Conservation (phyloP, 2,113 vertebrate species). For the Gasterosteus nipponicus region DNA sequence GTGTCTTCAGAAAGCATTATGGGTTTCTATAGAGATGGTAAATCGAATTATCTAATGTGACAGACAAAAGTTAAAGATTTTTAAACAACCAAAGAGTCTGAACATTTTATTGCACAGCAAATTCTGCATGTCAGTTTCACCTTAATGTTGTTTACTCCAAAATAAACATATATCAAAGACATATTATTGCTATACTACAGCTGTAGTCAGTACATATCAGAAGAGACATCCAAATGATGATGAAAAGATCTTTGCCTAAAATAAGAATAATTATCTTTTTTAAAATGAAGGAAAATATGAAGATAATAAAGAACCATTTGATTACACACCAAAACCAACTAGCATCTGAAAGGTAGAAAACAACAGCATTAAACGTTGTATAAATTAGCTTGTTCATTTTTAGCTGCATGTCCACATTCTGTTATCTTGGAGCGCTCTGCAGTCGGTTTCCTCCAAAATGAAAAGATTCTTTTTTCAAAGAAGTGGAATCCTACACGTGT, state of each 20-base stretch:
- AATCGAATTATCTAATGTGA: constrained; percentile 19
- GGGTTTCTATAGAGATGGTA: constrained; percentile 1
- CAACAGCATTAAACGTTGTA: background rate
- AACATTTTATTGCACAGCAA: background rate
- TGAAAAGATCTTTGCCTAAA: background rate
- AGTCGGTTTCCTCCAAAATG: constrained; percentile 14
- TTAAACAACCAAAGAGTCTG: constrained; percentile 11
- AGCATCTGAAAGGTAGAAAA: background rate
- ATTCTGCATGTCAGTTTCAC: constrained; percentile 2
- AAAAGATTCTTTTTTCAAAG: constrained; percentile 41
- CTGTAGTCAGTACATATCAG: background rate
- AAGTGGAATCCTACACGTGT: constrained; percentile 58
- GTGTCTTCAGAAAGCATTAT: constrained; percentile 25
- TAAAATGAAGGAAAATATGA: background rate
- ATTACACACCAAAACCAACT: background rate
- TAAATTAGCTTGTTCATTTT: background rate
- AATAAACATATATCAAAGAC: constrained; percentile 3
- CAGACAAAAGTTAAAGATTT: constrained; percentile 19
- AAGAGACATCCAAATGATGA: background rate
- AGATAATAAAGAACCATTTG: constrained; percentile 4
- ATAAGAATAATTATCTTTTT: background rate
- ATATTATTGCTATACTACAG: background rate
- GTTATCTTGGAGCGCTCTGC: constrained; percentile 14
- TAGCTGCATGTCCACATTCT: constrained; percentile 29
- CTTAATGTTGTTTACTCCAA: constrained; percentile 6